Evolutionary conservation across 2,888 invertebrate genomes (phyloP).

Genomic region (Drosophila maculinotata): DNA sequence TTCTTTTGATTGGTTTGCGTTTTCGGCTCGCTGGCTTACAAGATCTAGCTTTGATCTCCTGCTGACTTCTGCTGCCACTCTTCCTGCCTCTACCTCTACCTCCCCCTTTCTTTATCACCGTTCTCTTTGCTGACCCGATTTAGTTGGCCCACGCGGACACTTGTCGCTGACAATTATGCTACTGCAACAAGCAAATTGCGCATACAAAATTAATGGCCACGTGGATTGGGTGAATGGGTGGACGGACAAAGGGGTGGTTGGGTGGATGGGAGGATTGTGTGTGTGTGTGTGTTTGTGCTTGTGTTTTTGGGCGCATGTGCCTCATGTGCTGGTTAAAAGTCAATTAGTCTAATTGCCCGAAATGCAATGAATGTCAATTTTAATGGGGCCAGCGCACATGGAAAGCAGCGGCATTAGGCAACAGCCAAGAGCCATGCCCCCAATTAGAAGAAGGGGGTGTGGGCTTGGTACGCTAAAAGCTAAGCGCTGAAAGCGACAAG

Average conservation of each 20-base stretch:
- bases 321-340: constrained; percentile 74
- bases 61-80: background rate
- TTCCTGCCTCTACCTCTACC: background rate
- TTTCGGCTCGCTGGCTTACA: background rate
- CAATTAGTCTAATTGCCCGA: constrained; percentile 77
- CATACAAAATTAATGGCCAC: constrained; percentile 54
- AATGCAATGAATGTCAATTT: constrained; percentile 78
- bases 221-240: background rate
- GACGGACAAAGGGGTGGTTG: too few relatives aligned
- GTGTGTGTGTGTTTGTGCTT: background rate
- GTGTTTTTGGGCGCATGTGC: background rate
- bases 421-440: constrained; percentile 34
- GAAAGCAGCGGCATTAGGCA: constrained; percentile 31
- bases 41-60: background rate
- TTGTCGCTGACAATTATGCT: constrained; percentile 27
- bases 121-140: background rate
- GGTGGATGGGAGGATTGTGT: background rate
- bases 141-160: constrained; percentile 9
- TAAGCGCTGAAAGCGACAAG: constrained; percentile 39
- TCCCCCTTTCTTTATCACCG: background rate
- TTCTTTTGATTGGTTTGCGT: constrained; percentile 4
- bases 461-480: constrained; percentile 23
- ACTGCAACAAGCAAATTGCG: constrained; percentile 26
- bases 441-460: constrained; percentile 38
- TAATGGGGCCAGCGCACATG: constrained; percentile 73